Percentiles rank a stretch among this genome's conserved stretches.
phyloP scores from a whole-genome alignment of 2,888 invertebrate species.

The Pseudeuparius sepicola region DNA sequence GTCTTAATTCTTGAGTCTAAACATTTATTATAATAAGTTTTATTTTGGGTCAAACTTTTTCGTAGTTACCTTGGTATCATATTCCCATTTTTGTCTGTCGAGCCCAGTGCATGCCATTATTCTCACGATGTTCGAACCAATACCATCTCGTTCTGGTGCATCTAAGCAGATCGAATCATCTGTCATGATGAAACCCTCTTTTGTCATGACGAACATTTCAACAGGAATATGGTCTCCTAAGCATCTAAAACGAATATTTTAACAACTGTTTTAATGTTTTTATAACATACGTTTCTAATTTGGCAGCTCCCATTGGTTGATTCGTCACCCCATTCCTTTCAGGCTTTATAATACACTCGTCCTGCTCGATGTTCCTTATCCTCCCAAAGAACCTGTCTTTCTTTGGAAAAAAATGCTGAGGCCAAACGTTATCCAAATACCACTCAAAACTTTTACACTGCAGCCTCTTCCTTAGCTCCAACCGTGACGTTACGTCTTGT shows the following conservation, averaged over 20 bases:
- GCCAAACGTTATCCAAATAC: conserved; percentile 94
- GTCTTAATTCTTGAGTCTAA: conserved; percentile 44
- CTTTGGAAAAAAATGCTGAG: conserved; percentile 89
- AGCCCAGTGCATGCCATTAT: conserved; percentile 63
- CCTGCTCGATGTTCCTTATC: conserved; percentile 45
- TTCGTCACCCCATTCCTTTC: conserved; percentile 49
- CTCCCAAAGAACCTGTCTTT: conserved; percentile 82
- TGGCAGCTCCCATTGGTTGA: conserved; percentile 62
- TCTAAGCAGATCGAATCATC: conserved; percentile 84
- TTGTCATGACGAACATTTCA: conserved; percentile 63
- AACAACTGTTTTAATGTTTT: no score
- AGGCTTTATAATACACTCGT: conserved; percentile 55
- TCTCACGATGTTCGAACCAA: conserved; percentile 46
- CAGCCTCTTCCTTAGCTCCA: conserved; percentile 50
- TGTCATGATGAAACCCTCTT: conserved; percentile 66
- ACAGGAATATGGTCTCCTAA: conserved; percentile 47
- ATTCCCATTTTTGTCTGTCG: conserved; percentile 61
- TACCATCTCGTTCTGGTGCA: conserved; percentile 44
- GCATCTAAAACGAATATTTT: conserved; percentile 50
- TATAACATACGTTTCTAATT: conserved; percentile 42
- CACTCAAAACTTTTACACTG: conserved; percentile 83
- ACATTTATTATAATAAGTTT: conserved; percentile 22
- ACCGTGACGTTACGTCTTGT: conserved; percentile 53
- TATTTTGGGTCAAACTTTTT: background rate
- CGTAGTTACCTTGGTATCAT: conserved; percentile 37